Evolutionary conservation across 2,888 invertebrate genomes (phyloP).

Genomic region (Physocephala rufipes): DNA sequence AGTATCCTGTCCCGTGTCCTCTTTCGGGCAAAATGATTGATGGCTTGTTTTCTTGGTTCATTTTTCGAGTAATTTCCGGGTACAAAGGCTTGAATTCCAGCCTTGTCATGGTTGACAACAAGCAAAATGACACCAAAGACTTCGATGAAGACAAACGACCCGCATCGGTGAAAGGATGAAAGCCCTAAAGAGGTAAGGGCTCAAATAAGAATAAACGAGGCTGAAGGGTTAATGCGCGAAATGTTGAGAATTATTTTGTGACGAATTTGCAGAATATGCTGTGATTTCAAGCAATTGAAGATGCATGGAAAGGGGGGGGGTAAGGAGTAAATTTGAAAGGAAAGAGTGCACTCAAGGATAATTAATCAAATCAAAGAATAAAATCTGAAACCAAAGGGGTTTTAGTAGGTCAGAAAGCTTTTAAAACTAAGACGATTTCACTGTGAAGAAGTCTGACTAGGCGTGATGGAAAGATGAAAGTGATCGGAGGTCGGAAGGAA

Average conservation of each 20-base stretch:
- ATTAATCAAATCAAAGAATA: conserved; percentile 19
- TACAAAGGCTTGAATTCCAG: conserved; percentile 13
- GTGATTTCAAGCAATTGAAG: background rate
- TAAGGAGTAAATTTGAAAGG: background rate
- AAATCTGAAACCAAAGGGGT: background rate
- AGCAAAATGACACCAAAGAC: background rate
- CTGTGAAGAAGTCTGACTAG: background rate
- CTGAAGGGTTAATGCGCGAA: too few relatives aligned
- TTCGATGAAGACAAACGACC: background rate
- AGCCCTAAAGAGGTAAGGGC: too few relatives aligned
- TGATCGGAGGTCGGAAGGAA: too few relatives aligned
- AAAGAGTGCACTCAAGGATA: background rate
- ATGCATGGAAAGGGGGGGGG: background rate
- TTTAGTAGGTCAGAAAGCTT: background rate
- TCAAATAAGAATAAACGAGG: too few relatives aligned
- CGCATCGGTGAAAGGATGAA: background rate
- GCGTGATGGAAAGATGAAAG: too few relatives aligned
- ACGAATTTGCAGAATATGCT: conserved; percentile 4
- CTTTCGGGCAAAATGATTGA: conserved; percentile 22
- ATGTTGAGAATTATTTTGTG: background rate
- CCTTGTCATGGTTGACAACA: conserved; percentile 16
- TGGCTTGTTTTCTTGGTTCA: conserved; percentile 22
- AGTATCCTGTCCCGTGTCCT: conserved; percentile 1
- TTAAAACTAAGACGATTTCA: background rate
- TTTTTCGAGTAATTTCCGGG: conserved; percentile 12